Evolutionary conservation across 1,140 invertebrate species (phyloP).

Genomic region (Anastrepha obliqua): DNA sequence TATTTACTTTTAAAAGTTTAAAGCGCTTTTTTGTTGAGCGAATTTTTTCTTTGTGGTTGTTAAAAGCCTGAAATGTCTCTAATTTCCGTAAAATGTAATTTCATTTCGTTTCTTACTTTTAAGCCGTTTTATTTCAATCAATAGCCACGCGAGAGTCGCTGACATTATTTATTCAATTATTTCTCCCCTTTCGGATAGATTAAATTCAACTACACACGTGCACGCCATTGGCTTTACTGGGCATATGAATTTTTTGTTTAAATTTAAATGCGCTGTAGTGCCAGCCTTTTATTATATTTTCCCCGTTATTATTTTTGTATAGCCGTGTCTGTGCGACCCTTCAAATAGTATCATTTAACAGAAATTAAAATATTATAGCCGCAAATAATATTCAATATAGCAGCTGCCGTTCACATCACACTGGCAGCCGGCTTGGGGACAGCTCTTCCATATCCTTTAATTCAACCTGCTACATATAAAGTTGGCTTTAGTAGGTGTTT

Average conservation of each 20-base stretch:
- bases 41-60: not conserved
- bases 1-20: slow-evolving; percentile 16
- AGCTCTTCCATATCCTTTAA: slow-evolving; percentile 35
- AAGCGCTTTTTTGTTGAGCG: not conserved
- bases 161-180: slow-evolving; percentile 11
- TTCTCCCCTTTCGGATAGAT: not conserved
- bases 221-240: not conserved
- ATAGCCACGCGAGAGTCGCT: not conserved
- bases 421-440: not conserved
- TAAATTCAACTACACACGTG: slow-evolving; percentile 27
- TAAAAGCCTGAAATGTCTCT: slow-evolving; percentile 37
- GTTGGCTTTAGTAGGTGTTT: not conserved
- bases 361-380: slow-evolving; percentile 49
- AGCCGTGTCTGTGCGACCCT: not conserved
- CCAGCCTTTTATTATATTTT: too few relatives aligned
- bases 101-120: not conserved
- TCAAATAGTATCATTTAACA: slow-evolving; percentile 1
- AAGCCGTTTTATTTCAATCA: slow-evolving; percentile 14
- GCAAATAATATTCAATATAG: slow-evolving; percentile 46
- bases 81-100: slow-evolving; percentile 27
- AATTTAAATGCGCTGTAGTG: not conserved
- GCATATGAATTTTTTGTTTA: not conserved
- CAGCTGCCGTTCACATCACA: slow-evolving; percentile 35
- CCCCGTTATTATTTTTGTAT: too few relatives aligned
- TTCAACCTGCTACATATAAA: not conserved